Conservation (phyloP, 1,140 invertebrate species). For the Drosophila triauraria region DNA sequence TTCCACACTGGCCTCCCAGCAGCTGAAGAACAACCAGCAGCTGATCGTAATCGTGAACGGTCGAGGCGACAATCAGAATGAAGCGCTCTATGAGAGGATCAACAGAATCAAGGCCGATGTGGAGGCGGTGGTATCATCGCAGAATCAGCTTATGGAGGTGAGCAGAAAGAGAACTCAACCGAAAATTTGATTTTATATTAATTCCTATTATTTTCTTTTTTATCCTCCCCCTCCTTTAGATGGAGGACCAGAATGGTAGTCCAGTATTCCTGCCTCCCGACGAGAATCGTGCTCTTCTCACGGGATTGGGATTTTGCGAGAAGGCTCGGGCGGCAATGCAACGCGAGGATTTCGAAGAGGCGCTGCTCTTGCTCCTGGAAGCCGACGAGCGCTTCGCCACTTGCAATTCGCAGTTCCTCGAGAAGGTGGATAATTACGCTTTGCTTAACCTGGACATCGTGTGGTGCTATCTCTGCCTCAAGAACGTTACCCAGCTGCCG, state of each 20-base stretch:
- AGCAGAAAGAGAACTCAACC: background rate
- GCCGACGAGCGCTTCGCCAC: slow-evolving; percentile 90
- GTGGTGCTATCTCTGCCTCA: slow-evolving; percentile 92
- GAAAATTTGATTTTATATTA: background rate
- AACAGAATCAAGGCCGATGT: slow-evolving; percentile 78
- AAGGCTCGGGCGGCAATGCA: slow-evolving; percentile 90
- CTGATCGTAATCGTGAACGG: slow-evolving; percentile 87
- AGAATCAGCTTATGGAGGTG: slow-evolving; percentile 71
- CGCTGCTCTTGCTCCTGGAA: slow-evolving; percentile 90
- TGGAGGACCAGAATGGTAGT: slow-evolving; percentile 92
- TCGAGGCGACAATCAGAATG: slow-evolving; percentile 80
- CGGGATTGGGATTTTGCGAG: slow-evolving; percentile 92
- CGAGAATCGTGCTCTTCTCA: slow-evolving; percentile 89
- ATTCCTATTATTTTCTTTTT: slow-evolving; percentile 7
- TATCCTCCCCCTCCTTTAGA: slow-evolving; percentile 83
- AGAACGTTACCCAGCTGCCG: slow-evolving; percentile 89
- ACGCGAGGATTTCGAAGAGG: slow-evolving; percentile 88
- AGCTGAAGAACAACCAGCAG: slow-evolving; percentile 88
- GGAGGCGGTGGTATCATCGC: slow-evolving; percentile 63
- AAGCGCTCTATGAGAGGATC: slow-evolving; percentile 68
- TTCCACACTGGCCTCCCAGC: slow-evolving; percentile 86
- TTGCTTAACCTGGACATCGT: slow-evolving; percentile 92
- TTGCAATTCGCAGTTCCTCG: slow-evolving; percentile 89
- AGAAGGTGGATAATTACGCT: slow-evolving; percentile 92
- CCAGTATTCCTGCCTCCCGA: slow-evolving; percentile 88